phyloP scores from a whole-genome alignment of 2,113 vertebrate species.

The Bos taurus region DNA sequence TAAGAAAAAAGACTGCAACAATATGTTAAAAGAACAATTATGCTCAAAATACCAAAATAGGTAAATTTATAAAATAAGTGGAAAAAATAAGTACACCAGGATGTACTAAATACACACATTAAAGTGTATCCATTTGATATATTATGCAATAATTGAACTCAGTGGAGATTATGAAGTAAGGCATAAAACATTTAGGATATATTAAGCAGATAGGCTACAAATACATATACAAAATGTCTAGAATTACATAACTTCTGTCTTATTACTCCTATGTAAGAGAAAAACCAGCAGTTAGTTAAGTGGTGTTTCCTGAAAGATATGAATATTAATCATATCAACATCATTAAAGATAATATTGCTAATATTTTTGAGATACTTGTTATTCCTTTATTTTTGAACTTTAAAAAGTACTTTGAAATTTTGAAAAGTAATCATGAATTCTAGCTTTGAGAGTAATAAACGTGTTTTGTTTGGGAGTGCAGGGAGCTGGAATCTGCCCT shows the following conservation, averaged over 20 bases:
- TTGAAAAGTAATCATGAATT: not conserved
- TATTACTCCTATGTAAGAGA: not conserved
- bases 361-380: not conserved
- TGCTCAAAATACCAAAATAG: not conserved
- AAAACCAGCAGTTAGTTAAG: not conserved
- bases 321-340: not conserved
- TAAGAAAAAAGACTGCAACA: not conserved
- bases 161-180: not conserved
- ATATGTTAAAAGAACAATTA: not conserved
- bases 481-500: not conserved
- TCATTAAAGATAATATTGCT: not conserved
- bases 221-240: not conserved
- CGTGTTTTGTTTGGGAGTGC: not conserved
- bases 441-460: not conserved
- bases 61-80: slow-evolving; percentile 12
- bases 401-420: not conserved
- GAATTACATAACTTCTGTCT: not conserved
- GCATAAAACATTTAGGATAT: not conserved
- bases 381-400: not conserved
- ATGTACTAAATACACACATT: not conserved
- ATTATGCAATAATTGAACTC: not conserved
- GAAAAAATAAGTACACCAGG: not conserved
- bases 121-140: not conserved
- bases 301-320: not conserved
- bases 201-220: not conserved